Evolutionary conservation across 2,888 invertebrate species (phyloP), one percentile per base, ranked within the genome.

Genomic region (Mythimna vitellina): DNA sequence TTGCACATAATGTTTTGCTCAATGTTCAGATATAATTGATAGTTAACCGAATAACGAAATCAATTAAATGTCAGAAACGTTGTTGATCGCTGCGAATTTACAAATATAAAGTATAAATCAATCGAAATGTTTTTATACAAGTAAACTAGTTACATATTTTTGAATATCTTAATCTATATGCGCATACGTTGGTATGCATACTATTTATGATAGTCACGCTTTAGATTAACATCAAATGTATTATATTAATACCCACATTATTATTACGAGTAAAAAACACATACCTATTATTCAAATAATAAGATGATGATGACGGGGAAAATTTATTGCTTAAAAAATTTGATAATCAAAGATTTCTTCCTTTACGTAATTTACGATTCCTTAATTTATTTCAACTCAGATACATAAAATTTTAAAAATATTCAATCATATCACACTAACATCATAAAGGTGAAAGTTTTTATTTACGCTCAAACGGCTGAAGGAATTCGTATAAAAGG

Each of bases 131-230:
- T 85, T 82, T 78, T 74, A 69, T 68, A 62, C 61, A 65, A 72
- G 72, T 78, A 75, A 76, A 70, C 81, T 72, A 76, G 76, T 70
- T 85, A 78, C 85, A 83, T 82, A 83, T 71, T 83, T 80, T 79
- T 82, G 76, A 80, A 85, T 85, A 80, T 76, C n/a, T 78, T 78
- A 80, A 82, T 83, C 63, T 71, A 58, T 70, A 78, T 84, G 76
- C 73, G 71, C 72, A 79, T 82, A 76, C 57, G 58, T 54, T 63
- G 66, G 58, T 73, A 64, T 76, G 32, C 53, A 72, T 66, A 64
- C 38, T 57, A 56, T 65, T 58, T 60, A 57, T 57, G 42, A 60
- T 49, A 49, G 32, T 76, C 67, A 70, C 56, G 62, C 56, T 22
- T 12, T 66, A 66, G 35, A 69, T 29, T 54, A 56, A 51, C 4